Conservation (phyloP, 2,113 vertebrate species). For the Lophius piscatorius region DNA sequence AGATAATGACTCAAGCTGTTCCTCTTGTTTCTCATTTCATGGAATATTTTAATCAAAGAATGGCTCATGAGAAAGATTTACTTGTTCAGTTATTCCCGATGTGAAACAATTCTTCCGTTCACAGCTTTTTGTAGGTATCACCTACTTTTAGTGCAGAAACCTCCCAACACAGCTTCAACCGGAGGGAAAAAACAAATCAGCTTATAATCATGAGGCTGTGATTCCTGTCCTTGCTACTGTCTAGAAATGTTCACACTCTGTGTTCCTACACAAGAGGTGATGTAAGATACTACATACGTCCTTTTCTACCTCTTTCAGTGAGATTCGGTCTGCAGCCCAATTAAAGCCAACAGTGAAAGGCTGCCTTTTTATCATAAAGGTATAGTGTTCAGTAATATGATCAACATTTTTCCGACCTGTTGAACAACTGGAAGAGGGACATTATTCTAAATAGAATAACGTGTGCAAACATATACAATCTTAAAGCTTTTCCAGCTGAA, state of each 20-base stretch:
- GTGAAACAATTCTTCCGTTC: neutral
- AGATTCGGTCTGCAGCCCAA: neutral
- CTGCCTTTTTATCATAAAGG: neutral
- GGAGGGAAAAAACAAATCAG: neutral
- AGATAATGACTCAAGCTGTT: too few relatives aligned
- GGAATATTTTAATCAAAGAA: too few relatives aligned
- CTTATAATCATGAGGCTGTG: neutral
- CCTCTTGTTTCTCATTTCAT: too few relatives aligned
- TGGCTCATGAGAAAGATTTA: neutral
- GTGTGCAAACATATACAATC: too few relatives aligned
- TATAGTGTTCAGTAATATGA: neutral
- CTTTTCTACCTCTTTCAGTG: constrained; percentile 1
- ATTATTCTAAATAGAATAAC: too few relatives aligned
- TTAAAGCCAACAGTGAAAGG: neutral
- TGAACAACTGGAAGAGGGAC: too few relatives aligned
- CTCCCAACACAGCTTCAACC: neutral
- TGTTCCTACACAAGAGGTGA: constrained; percentile 12
- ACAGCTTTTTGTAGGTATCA: neutral
- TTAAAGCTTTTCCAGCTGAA: too few relatives aligned
- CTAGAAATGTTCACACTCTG: neutral
- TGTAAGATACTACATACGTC: constrained; percentile 9
- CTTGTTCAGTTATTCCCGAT: too few relatives aligned
- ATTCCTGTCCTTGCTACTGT: constrained; percentile 3
- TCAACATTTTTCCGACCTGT: neutral
- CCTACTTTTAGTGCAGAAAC: neutral